Evolutionary conservation across 2,113 vertebrate species (phyloP).

Genomic region (Accipiter virgatus): DNA sequence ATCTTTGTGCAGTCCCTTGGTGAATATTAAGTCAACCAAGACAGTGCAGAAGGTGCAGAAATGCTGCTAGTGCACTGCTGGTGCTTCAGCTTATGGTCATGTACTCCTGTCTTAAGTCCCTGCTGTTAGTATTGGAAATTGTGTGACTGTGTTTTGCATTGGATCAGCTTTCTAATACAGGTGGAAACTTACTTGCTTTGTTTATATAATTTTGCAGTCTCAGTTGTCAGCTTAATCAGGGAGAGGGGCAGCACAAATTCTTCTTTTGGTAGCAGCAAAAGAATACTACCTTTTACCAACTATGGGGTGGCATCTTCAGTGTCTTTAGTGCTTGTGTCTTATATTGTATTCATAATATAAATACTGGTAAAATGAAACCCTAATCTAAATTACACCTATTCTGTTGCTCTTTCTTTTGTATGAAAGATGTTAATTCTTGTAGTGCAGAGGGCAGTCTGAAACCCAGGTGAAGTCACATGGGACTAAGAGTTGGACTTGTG

Average conservation of each 20-base stretch:
- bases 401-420: background rate
- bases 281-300: background rate
- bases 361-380: background rate
- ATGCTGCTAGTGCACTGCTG: background rate
- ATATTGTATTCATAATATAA: background rate
- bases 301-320: background rate
- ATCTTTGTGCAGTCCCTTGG: rapidly evolving
- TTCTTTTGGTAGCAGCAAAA: background rate
- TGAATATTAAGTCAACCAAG: background rate
- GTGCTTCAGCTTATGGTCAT: rapidly evolving
- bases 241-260: rapidly evolving
- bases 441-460: background rate
- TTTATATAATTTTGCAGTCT: background rate
- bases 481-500: background rate
- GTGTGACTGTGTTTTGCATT: background rate
- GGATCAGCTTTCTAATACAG: background rate
- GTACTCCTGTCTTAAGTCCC: background rate
- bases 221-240: background rate
- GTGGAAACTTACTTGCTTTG: background rate
- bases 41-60: background rate
- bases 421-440: background rate
- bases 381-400: background rate
- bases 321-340: background rate
- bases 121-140: background rate
- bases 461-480: background rate